These are phyloP conservation scores for Phyllotreta cruciferae DNA, from an alignment of 2,888 invertebrate species.

Conservation along the genomic window DNA sequence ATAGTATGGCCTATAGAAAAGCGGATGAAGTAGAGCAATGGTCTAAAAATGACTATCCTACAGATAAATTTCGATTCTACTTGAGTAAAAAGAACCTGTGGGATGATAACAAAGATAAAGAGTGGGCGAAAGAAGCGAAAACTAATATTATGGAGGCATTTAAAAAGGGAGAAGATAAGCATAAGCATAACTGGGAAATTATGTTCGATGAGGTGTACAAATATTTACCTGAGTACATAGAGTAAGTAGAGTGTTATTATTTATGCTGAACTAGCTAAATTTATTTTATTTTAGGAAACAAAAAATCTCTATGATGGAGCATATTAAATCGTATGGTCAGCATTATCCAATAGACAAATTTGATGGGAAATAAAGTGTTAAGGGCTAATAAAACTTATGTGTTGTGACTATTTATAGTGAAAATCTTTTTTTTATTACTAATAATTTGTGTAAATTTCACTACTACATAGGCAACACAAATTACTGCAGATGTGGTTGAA, in stretches of 20 bases:
- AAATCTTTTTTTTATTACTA: no score
- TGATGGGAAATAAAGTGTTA: constrained; percentile 28
- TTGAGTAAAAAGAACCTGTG: constrained; percentile 82
- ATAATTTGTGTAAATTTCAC: no score
- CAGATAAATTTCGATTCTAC: constrained; percentile 80
- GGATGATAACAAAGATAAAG: constrained; percentile 77
- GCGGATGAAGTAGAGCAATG: constrained; percentile 84
- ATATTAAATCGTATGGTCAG: constrained; percentile 81
- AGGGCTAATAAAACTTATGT: no score
- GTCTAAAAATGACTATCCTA: constrained; percentile 84
- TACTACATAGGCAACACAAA: no score
- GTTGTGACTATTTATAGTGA: no score
- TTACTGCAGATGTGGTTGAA: no score
- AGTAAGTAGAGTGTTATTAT: constrained; percentile 34
- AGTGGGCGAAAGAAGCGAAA: constrained; percentile 72
- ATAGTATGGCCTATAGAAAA: constrained; percentile 92
- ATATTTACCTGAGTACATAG: constrained; percentile 79
- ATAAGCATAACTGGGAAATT: constrained; percentile 85
- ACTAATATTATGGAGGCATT: constrained; percentile 79
- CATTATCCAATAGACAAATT: constrained; percentile 76
- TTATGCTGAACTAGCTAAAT: constrained; percentile 14
- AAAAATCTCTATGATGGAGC: constrained; percentile 81
- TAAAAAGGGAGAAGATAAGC: constrained; percentile 82
- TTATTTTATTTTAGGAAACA: constrained; percentile 69
- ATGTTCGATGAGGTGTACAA: constrained; percentile 93